Conservation (phyloP, 1,140 invertebrate genomes). For the Trachymyrmex cornetzi region DNA sequence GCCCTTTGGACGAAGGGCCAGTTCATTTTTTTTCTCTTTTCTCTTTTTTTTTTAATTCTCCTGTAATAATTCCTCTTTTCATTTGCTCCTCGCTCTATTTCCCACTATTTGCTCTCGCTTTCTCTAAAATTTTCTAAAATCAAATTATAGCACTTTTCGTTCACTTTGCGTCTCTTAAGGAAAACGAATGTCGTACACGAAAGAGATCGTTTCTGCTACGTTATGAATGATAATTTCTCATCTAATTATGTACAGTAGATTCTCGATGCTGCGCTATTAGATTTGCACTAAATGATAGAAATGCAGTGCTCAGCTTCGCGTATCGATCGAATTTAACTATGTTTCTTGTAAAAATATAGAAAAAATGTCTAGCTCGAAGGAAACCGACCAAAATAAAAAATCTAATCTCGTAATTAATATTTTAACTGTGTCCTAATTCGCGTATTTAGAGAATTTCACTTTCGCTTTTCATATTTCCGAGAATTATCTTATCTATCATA, state of each 20-base stretch:
- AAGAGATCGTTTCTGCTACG: constrained; percentile 57
- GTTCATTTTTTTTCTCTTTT: constrained; percentile 57
- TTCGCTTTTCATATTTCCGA: background rate
- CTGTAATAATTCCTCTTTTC: constrained; percentile 23
- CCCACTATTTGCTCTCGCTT: constrained; percentile 25
- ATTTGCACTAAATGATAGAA: constrained; percentile 27
- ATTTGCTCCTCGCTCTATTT: constrained; percentile 33
- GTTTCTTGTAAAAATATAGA: constrained; percentile 36
- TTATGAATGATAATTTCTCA: constrained; percentile 25
- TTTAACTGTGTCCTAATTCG: background rate
- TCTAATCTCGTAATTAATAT: constrained; percentile 9
- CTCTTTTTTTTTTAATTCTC: constrained; percentile 26
- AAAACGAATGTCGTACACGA: constrained; percentile 51
- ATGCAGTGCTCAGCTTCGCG: constrained; percentile 17
- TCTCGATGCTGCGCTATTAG: constrained; percentile 41
- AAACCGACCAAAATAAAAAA: constrained; percentile 33
- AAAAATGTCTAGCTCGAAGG: constrained; percentile 35
- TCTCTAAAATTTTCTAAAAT: constrained; percentile 31
- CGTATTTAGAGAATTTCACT: background rate
- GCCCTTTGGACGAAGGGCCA: constrained; percentile 58
- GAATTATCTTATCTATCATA: background rate
- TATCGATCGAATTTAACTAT: constrained; percentile 42
- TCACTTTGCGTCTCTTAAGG: constrained; percentile 23
- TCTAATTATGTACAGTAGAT: constrained; percentile 52
- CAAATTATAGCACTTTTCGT: constrained; percentile 9